These are phyloP conservation scores for Pyralis farinalis DNA, from an alignment of 2,888 invertebrate genomes.

Conservation along the genomic window DNA sequence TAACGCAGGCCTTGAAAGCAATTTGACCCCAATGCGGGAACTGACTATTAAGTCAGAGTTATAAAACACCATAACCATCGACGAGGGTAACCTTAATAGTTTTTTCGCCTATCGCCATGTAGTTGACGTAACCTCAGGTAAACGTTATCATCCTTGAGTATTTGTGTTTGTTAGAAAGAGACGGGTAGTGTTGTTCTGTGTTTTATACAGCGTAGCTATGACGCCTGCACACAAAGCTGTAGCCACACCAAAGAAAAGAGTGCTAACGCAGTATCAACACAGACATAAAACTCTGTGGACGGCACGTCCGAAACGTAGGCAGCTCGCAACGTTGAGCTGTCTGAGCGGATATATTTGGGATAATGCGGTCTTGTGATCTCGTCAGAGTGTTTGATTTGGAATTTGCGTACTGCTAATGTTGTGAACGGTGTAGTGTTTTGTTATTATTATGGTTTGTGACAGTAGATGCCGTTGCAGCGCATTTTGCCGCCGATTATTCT, in stretches of 20 bases:
- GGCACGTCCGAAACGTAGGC: not conserved
- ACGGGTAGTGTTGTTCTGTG: not conserved
- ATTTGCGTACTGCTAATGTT: constrained; percentile 19
- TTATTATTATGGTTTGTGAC: constrained; percentile 43
- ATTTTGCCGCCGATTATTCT: constrained; percentile 61
- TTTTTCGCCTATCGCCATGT: no score
- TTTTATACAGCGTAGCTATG: not conserved
- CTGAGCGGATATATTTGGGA: constrained; percentile 52
- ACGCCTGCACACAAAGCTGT: not conserved
- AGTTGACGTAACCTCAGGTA: no score
- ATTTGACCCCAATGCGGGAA: no score
- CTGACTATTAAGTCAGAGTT: no score
- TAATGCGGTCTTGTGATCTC: constrained; percentile 34
- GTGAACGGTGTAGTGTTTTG: constrained; percentile 19
- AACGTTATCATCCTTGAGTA: no score
- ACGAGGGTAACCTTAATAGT: no score
- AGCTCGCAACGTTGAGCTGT: not conserved
- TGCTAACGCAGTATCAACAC: not conserved
- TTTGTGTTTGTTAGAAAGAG: not conserved
- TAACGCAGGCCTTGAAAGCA: no score
- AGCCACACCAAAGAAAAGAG: not conserved
- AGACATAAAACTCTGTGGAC: not conserved
- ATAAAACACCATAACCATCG: no score
- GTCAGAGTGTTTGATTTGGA: constrained; percentile 21
- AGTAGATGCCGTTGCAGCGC: constrained; percentile 55